These are phyloP conservation scores for Theocolax elegans DNA, from an alignment of 1,140 invertebrate species.

Conservation along the genomic window DNA sequence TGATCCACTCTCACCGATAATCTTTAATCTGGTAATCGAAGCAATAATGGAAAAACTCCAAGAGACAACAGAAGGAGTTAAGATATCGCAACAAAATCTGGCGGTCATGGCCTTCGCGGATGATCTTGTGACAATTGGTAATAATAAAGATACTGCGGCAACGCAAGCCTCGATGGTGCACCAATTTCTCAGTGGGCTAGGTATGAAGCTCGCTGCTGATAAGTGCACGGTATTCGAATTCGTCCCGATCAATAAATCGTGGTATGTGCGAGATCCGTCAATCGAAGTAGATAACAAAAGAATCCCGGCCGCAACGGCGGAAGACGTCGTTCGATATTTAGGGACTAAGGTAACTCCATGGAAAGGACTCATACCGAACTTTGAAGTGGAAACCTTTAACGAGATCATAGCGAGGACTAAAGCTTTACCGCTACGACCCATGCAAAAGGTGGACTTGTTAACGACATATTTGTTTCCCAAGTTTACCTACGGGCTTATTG, in stretches of 20 bases:
- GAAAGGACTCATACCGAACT: not conserved
- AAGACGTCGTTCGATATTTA: not conserved
- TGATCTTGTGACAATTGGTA: constrained; percentile 54
- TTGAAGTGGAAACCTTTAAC: not conserved
- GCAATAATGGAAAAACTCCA: constrained; percentile 25
- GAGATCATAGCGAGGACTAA: not conserved
- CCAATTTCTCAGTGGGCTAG: constrained; percentile 43
- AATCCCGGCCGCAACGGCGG: not conserved
- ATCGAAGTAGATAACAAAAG: not conserved
- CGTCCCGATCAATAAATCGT: constrained; percentile 42
- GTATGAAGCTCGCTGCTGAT: constrained; percentile 48
- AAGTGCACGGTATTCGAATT: constrained; percentile 56
- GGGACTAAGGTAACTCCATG: not conserved
- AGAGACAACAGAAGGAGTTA: constrained; percentile 45
- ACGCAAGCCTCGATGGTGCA: constrained; percentile 5
- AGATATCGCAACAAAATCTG: constrained; percentile 8
- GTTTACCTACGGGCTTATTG: not conserved
- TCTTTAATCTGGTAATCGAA: constrained; percentile 43
- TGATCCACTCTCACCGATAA: constrained; percentile 45
- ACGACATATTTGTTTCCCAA: not conserved
- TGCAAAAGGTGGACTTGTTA: not conserved
- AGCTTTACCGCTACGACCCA: not conserved
- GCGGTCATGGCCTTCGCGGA: too few relatives aligned
- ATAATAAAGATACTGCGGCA: constrained; percentile 46
- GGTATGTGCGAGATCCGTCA: not conserved